Conservation (phyloP, 2,888 invertebrate genomes). For the Imbricaverruca yamaguchii region DNA sequence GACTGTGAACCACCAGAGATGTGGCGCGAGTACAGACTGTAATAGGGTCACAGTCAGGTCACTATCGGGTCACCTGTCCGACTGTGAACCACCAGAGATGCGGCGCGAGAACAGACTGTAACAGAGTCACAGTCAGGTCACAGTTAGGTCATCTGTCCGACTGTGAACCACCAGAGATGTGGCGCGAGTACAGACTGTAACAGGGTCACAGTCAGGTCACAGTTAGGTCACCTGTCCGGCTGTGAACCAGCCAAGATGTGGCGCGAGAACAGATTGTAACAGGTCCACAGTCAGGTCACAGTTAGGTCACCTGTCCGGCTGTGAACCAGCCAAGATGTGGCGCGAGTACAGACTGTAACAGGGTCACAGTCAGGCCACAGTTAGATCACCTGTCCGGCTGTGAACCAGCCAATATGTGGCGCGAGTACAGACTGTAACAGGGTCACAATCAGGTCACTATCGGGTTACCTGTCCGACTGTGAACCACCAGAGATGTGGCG, state of each 20-base stretch:
- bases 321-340: not conserved
- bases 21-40: constrained; percentile 11
- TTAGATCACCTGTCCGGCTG: no score
- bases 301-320: not conserved
- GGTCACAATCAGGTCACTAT: no score
- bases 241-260: not conserved
- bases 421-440: constrained; percentile 11
- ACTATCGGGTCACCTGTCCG: no score
- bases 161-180: not conserved
- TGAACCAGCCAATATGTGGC: not conserved
- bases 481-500: not conserved
- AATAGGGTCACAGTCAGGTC: not conserved
- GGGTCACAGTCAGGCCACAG: not conserved
- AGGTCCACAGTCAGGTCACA: not conserved
- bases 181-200: constrained; percentile 12
- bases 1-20: not conserved
- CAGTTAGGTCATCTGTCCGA: no score
- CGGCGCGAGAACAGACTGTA: constrained; percentile 7
- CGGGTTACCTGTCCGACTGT: no score
- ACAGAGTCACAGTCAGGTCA: not conserved
- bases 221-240: no score
- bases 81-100: not conserved
- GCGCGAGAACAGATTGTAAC: constrained; percentile 5
- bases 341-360: constrained; percentile 12
- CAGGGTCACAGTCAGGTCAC: not conserved